phyloP scores from a whole-genome alignment of 2,113 vertebrate genomes.

The Tachuris rubrigastra region DNA sequence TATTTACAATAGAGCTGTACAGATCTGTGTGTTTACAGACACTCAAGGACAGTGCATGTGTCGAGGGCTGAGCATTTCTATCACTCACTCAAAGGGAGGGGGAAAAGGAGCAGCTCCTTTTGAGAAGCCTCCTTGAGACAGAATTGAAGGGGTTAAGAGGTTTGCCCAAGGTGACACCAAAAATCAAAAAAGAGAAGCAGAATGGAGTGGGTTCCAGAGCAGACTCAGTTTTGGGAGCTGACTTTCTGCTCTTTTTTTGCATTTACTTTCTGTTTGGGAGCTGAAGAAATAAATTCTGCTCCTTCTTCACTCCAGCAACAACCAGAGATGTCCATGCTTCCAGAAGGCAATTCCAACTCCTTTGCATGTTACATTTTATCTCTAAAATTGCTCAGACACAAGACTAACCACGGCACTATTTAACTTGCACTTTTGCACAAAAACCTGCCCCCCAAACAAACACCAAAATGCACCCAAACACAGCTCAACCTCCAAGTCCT shows the following conservation, averaged over 20 bases:
- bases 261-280: background rate
- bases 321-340: background rate
- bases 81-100: background rate
- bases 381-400: background rate
- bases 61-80: background rate
- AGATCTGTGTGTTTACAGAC: accelerated
- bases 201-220: background rate
- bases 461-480: background rate
- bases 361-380: background rate
- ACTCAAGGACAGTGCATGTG: background rate
- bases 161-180: background rate
- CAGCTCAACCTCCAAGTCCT: background rate
- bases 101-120: background rate
- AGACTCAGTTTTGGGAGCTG: background rate
- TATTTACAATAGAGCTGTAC: accelerated
- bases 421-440: background rate
- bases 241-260: background rate
- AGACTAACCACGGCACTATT: background rate
- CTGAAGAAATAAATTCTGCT: background rate
- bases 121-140: background rate
- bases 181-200: background rate
- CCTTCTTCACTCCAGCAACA: background rate
- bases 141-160: background rate
- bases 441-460: background rate
- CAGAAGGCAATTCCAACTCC: background rate